Base-by-base conservation (phyloP, 1,140 invertebrate species). In the Pseudomyrmex dendroicus region DNA sequence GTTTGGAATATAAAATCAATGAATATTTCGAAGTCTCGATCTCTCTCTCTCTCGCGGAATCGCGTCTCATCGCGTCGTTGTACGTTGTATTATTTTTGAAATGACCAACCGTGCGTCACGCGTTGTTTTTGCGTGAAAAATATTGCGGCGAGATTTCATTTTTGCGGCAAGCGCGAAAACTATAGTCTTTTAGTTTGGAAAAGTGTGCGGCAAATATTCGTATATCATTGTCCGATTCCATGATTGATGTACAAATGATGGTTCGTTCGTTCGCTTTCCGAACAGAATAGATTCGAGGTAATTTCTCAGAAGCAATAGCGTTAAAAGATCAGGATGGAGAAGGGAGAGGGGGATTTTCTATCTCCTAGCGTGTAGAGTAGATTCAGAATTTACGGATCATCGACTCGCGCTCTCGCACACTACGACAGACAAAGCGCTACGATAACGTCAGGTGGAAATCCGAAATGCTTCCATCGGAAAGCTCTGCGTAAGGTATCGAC, bases 401-500 rank as follows among this genome's bases (percentile, higher is more conserved):
- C 56, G 59, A 74, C 12, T 67, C 46, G 59, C 46, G 22, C 46
- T 63, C 46, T 74, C 64, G 46, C 57, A 62, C 20, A 67, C 17
- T 20, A 13, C 22, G 15, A 68, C 66, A 52, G 52, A 35, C 48
- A 15, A 22, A 52, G 12, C 35, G 35, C 35, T 56, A 68, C 8
- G 63, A 77, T 57, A 77, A 68, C 74, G 35, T 77, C 63, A 59
- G 50, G 15, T 67, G 8, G 17, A 68, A 68, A 56, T 66, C 22
- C 25, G 12, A 54, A 67, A 67, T 44, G 25, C 15, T 77, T 56
- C 48, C 22, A 44, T 56, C 25, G 50, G 17, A 68, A 68, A 57
- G 63, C 48, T 57, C 20, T 56, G 63, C 35, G 17, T 57, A 77
- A 77, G 48, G 9, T 77, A 77, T 77, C 63, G 74, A 77, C 52